phyloP scores from a whole-genome alignment of 2,113 vertebrate species.

The Gasterosteus aculeatus region DNA sequence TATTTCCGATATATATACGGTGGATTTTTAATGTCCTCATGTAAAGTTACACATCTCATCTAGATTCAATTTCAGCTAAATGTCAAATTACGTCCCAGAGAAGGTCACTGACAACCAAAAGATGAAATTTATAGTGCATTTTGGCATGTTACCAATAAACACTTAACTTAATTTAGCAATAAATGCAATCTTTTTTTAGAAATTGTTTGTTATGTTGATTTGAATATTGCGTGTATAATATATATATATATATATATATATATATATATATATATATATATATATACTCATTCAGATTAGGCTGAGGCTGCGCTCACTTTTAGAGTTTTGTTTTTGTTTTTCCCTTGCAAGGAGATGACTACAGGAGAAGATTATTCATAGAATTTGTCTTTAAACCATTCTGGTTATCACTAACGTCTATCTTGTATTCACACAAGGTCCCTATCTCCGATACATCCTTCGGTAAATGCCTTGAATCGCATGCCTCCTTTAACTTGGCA shows the following conservation, averaged over 20 bases:
- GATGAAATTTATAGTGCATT: constrained; percentile 55
- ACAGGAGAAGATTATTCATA: constrained; percentile 69
- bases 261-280: constrained; percentile 21
- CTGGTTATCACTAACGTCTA: constrained; percentile 69
- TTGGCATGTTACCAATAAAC: constrained; percentile 51
- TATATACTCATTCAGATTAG: constrained; percentile 7
- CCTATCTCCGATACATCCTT: constrained; percentile 73
- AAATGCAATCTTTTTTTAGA: constrained; percentile 16
- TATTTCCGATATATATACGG: constrained; percentile 52
- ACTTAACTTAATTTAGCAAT: constrained; percentile 42
- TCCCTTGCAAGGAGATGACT: constrained; percentile 52
- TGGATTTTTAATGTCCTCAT: constrained; percentile 56
- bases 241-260: constrained; percentile 12
- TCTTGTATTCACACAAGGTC: constrained; percentile 75
- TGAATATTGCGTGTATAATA: constrained; percentile 9
- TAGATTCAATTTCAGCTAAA: constrained; percentile 74
- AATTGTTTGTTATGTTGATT: constrained; percentile 16
- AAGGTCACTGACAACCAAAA: constrained; percentile 67
- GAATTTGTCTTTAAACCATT: constrained; percentile 62
- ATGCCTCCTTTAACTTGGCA: constrained; percentile 73
- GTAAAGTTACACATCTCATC: constrained; percentile 61
- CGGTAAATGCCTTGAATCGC: constrained; percentile 73
- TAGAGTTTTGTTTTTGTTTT: constrained; percentile 60
- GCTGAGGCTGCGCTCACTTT: constrained; percentile 27
- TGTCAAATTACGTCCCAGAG: constrained; percentile 66